These are phyloP conservation scores for Eilema griseolum DNA, from an alignment of 2,888 invertebrate species.

Conservation along the genomic window DNA sequence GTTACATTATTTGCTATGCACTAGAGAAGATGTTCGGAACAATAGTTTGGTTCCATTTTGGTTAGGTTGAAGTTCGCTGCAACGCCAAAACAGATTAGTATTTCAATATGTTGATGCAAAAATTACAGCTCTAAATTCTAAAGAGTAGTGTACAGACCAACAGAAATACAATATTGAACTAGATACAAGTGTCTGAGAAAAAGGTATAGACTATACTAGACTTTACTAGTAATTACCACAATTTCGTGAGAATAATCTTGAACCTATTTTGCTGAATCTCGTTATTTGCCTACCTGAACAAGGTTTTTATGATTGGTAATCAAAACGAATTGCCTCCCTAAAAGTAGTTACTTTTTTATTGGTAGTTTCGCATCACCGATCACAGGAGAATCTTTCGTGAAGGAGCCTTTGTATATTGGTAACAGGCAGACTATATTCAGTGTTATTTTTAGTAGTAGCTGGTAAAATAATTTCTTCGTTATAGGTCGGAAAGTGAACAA, in stretches of 20 bases:
- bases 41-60: too few relatives aligned
- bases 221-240: not conserved
- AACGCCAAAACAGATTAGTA: too few relatives aligned
- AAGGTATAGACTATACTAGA: too few relatives aligned
- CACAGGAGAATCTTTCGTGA: conserved; percentile 1
- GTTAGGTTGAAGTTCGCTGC: too few relatives aligned
- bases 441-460: conserved; percentile 1
- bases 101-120: too few relatives aligned
- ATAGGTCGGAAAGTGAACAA: not conserved
- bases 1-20: too few relatives aligned
- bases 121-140: too few relatives aligned
- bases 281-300: conserved; percentile 4
- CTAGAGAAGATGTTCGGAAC: too few relatives aligned
- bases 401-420: not conserved
- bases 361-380: not conserved
- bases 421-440: not conserved
- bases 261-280: not conserved
- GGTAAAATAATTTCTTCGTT: not conserved
- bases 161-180: not conserved
- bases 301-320: not conserved
- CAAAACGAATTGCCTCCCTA: conserved; percentile 2
- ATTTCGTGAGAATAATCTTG: not conserved
- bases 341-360: conserved; percentile 4
- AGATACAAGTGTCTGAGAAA: not conserved
- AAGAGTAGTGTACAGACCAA: not conserved